phyloP scores from a whole-genome alignment of 2,113 vertebrate genomes.

The Proteles cristata region DNA sequence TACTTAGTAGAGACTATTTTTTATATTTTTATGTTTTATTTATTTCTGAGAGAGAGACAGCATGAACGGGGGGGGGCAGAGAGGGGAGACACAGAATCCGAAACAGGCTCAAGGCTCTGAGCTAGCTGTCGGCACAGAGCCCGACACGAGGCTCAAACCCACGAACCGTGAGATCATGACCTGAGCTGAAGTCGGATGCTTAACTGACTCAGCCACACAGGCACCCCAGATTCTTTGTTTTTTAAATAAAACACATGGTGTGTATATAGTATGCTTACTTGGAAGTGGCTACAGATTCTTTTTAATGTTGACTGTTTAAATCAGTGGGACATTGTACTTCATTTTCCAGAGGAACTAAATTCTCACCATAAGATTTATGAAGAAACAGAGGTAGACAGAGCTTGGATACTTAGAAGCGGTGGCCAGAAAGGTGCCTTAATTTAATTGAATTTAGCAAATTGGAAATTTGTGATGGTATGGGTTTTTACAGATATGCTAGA shows the following conservation, averaged over 20 bases:
- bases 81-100: no score
- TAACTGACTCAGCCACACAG: no score
- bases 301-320: conserved; percentile 25
- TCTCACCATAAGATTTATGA: not conserved
- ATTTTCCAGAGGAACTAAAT: conserved; percentile 3
- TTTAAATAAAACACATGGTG: not conserved
- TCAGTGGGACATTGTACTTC: not conserved
- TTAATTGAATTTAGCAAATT: conserved; percentile 3
- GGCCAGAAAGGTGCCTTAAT: not conserved
- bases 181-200: no score
- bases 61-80: no score
- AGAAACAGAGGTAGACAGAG: not conserved
- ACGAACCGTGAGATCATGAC: no score
- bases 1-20: not conserved
- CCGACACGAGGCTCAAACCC: no score
- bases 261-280: not conserved
- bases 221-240: not conserved
- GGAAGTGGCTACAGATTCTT: not conserved
- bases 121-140: no score
- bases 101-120: no score
- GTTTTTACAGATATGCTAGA: not conserved
- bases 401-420: not conserved
- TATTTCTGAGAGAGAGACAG: no score
- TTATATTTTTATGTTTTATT: no score
- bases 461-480: not conserved